Base-by-base conservation (phyloP, 2,113 vertebrate species). In the Psilopsiagon aymara region DNA sequence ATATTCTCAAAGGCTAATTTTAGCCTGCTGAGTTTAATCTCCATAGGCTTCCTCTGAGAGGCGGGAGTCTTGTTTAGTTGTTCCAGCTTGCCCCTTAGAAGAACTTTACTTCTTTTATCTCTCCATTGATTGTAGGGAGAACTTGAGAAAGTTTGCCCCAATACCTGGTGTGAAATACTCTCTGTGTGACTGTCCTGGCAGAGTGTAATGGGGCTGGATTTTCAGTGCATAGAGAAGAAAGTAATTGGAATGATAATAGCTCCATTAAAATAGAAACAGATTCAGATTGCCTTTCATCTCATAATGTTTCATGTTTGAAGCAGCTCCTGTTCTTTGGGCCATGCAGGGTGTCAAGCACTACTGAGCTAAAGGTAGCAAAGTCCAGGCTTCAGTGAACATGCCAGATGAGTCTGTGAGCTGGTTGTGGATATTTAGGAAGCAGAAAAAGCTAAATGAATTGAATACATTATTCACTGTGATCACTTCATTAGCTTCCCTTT, bases 401-500 rank as follows among this genome's bases (percentile, higher is more conserved):
- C 39, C 68, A 78, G 76, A 88, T 71, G 79, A 92, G 41, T 55
- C 44, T 1, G 1, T 43, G 82, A 92, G 67, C 51, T 94, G 67
- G 43, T 86, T 63, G 73, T 79, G 73, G 66, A 9, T 92, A 64
- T 84, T 91, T 89, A 89, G 77, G 86, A 62, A 84, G 95, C 37
- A 88, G 80, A 70, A 86, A 70, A 63, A 82, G 43, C 66, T 41
- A 31, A 91, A 91, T 92, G 44, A 83, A 82, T 82, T 57, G 80
- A 84, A 82, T n/a, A 49, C 82, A 46, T 95, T 75, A 21, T 88
- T 94, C 73, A 55, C 66, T 49, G 35, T 24, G 77, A 52, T 94
- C 73, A 84, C 94, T 96, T 71, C 64, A 71, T 94, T 93, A 92
- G 88, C 69, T 82, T 8, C 55, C 70, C 86, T 95, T 84, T 86